Percentiles rank a stretch among this genome's conserved stretches.
Evolutionary conservation across 1,140 invertebrate genomes (phyloP).

Genomic region (Vollenhovia emeryi): DNA sequence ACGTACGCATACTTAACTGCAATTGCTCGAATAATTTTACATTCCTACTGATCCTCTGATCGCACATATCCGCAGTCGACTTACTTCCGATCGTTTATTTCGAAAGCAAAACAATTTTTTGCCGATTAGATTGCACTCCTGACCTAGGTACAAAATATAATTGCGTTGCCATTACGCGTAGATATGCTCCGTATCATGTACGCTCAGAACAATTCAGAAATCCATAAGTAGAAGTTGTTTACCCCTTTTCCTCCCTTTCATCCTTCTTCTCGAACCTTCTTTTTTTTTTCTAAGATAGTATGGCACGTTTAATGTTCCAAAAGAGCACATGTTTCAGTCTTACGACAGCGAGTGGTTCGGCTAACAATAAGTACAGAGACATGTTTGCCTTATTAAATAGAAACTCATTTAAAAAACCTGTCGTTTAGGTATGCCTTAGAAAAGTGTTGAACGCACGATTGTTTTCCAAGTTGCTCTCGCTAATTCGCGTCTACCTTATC

Average conservation of each 20-base stretch:
- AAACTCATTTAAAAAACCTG: slow-evolving; percentile 51
- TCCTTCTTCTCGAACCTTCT: background rate
- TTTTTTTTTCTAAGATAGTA: slow-evolving; percentile 56
- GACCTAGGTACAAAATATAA: slow-evolving; percentile 13
- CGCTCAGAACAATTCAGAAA: slow-evolving; percentile 52
- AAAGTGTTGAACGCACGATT: slow-evolving; percentile 41
- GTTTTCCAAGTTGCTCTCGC: slow-evolving; percentile 31
- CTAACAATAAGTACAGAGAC: slow-evolving; percentile 48
- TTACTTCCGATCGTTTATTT: slow-evolving; percentile 4
- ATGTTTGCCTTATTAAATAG: slow-evolving; percentile 20
- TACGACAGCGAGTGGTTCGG: slow-evolving; percentile 59
- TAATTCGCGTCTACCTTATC: slow-evolving; percentile 40
- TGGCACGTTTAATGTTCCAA: slow-evolving; percentile 61
- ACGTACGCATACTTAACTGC: background rate
- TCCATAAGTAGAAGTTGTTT: slow-evolving; percentile 31
- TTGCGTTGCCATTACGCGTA: background rate
- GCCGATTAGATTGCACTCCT: background rate
- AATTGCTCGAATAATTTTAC: slow-evolving; percentile 18
- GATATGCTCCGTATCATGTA: slow-evolving; percentile 34
- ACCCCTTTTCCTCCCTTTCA: background rate
- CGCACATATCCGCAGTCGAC: background rate
- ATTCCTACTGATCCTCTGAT: background rate
- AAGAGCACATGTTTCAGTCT: slow-evolving; percentile 73
- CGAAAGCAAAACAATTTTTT: slow-evolving; percentile 19
- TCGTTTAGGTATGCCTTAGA: slow-evolving; percentile 26